Conservation (phyloP, 2,888 invertebrate genomes). For the Oscheius sp. region DNA sequence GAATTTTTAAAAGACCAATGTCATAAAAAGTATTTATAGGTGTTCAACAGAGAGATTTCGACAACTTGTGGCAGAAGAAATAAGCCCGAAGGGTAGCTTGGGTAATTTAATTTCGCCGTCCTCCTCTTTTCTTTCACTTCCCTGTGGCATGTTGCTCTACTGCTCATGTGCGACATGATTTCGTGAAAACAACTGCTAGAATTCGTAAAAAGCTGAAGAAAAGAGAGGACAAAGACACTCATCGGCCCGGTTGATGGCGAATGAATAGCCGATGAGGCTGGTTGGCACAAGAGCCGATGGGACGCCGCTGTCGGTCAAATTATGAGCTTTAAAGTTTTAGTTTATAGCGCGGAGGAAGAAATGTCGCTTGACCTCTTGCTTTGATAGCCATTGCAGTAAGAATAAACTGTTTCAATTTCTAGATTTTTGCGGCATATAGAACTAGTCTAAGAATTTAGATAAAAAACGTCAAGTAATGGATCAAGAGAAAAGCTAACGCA, state of each 20-base stretch:
- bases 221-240: background rate
- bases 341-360: conserved; percentile 2
- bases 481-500: background rate
- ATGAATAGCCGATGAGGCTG: conserved; percentile 21
- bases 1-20: too few relatives aligned
- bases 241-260: background rate
- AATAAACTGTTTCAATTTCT: too few relatives aligned
- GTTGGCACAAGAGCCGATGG: background rate
- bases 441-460: background rate
- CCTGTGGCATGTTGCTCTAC: background rate
- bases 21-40: too few relatives aligned
- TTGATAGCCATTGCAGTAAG: background rate
- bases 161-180: too few relatives aligned
- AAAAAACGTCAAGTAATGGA: background rate
- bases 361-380: background rate
- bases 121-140: too few relatives aligned
- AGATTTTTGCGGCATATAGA: too few relatives aligned
- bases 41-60: too few relatives aligned
- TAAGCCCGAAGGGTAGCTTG: background rate
- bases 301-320: conserved; percentile 9
- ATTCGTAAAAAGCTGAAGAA: background rate
- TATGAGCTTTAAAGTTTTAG: conserved; percentile 9
- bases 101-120: background rate
- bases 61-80: background rate
- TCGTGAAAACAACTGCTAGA: background rate